Conservation (phyloP, 2,797 vertebrate species). For the Florisuga fusca region DNA sequence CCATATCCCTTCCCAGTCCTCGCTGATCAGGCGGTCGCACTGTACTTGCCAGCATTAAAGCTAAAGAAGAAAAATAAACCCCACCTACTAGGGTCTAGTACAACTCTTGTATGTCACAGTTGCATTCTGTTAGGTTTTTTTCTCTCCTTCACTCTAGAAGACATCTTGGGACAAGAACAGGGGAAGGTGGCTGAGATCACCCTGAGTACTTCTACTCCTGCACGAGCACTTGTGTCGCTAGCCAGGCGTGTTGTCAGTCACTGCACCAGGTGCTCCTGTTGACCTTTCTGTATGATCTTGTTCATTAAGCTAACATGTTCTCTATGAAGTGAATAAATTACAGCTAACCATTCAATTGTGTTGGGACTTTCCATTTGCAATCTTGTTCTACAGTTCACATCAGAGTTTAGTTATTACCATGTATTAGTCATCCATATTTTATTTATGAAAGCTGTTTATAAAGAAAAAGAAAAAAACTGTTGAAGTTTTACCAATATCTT, state of each 20-base stretch:
- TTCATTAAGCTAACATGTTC: constrained; percentile 62
- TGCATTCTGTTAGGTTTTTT: neutral
- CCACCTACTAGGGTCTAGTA: neutral
- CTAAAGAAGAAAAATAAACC: neutral
- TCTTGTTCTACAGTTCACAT: constrained; percentile 70
- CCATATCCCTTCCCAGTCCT: neutral
- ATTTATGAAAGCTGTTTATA: constrained; percentile 83
- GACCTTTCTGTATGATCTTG: constrained; percentile 60
- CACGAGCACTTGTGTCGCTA: neutral
- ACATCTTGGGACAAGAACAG: constrained; percentile 13
- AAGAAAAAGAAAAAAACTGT: constrained; percentile 76
- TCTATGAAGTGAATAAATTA: constrained; percentile 53
- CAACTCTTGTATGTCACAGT: neutral
- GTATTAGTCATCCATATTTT: constrained; percentile 80
- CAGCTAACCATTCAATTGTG: constrained; percentile 46
- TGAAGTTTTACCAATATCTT: constrained; percentile 83
- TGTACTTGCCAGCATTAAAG: constrained; percentile 25
- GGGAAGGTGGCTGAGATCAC: constrained; percentile 26
- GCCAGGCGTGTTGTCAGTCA: constrained; percentile 6
- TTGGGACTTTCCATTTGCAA: constrained; percentile 48
- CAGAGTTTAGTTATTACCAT: constrained; percentile 74
- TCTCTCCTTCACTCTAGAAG: constrained; percentile 35
- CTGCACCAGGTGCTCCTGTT: constrained; percentile 67
- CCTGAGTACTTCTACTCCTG: neutral
- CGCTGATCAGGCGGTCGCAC: neutral